Conservation (phyloP, 2,888 invertebrate species). For the Caenorhabditis doughertyi region DNA sequence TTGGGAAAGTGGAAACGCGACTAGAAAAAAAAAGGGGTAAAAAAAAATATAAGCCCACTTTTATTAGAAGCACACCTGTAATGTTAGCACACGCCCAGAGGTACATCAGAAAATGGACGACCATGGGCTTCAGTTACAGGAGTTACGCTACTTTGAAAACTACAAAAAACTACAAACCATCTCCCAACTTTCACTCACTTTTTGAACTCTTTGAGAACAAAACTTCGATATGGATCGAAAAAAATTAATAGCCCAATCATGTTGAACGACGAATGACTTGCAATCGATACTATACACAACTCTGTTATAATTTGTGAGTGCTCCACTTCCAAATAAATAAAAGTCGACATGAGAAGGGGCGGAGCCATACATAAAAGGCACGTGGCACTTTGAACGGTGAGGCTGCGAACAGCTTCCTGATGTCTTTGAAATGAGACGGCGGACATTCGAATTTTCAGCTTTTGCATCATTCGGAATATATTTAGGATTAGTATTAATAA, state of each 20-base stretch:
- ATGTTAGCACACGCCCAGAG: no score
- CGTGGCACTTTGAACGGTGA: constrained; percentile 2
- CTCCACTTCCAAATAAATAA: not conserved
- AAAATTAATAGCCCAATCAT: constrained; percentile 6
- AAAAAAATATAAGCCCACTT: no score
- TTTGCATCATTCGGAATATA: constrained; percentile 15
- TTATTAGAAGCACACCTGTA: no score
- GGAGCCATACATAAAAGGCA: not conserved
- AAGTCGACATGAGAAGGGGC: not conserved
- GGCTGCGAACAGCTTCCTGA: not conserved
- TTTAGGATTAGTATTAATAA: not conserved
- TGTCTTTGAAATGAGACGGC: not conserved
- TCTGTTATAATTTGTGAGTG: not conserved
- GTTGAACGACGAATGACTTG: not conserved
- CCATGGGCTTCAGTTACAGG: no score
- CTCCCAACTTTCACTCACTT: no score
- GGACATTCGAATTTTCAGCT: constrained; percentile 14
- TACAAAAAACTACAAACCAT: no score
- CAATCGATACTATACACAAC: not conserved
- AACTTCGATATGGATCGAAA: not conserved
- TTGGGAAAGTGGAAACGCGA: no score
- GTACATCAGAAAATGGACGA: no score
- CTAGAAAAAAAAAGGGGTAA: no score
- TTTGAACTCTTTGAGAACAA: no score
- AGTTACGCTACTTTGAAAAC: no score